Conservation (phyloP, 2,113 vertebrate genomes). For the Accipiter virgatus region DNA sequence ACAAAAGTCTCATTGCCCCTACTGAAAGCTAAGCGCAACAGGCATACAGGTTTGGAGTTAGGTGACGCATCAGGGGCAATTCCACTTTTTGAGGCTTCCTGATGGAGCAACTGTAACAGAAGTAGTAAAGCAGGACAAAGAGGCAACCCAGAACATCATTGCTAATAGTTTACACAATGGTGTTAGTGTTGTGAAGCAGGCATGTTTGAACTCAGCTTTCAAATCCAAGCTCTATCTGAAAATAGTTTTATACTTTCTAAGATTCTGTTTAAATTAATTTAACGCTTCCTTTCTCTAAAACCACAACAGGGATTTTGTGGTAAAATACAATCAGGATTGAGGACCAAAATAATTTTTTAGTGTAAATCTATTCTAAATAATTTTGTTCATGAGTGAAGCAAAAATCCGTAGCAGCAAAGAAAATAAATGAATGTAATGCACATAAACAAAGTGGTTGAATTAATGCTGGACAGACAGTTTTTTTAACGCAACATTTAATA, state of each 20-base stretch:
- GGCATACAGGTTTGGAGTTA: neutral
- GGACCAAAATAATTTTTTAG: neutral
- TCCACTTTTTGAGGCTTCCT: neutral
- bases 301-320: neutral
- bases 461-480: neutral
- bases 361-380: neutral
- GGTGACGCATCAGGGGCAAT: neutral
- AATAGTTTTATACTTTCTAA: neutral
- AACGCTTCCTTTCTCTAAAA: neutral
- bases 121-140: neutral
- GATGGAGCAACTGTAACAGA: neutral
- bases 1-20: neutral
- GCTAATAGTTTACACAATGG: neutral
- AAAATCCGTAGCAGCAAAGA: neutral
- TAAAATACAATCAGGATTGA: neutral
- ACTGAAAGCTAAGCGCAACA: neutral
- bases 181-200: neutral
- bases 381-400: neutral
- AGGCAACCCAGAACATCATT: neutral
- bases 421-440: neutral
- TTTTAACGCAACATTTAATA: neutral
- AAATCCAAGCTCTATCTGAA: neutral
- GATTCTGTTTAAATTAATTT: neutral
- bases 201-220: neutral
- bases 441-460: neutral